Conservation (phyloP, 2,797 vertebrate species). For the Argentina silus region DNA sequence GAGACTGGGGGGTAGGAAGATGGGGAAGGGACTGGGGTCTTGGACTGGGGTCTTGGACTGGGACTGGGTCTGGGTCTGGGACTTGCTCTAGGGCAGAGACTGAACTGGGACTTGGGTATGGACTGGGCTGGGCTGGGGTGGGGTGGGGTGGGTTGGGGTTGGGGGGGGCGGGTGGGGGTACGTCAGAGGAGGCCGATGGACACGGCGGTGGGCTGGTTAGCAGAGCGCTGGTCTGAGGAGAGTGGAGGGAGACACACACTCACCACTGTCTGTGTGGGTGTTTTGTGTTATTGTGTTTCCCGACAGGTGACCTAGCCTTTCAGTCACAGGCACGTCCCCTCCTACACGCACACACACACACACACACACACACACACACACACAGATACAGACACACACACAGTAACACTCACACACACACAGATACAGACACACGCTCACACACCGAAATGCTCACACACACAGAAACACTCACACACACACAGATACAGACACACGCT, state of each 20-base stretch:
- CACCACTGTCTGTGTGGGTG: not conserved
- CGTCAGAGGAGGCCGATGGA: not conserved
- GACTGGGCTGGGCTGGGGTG: too few relatives aligned
- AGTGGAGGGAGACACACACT: too few relatives aligned
- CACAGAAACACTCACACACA: too few relatives aligned
- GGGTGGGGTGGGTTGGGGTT: not conserved
- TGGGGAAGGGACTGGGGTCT: slow-evolving; percentile 8
- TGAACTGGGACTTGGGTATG: too few relatives aligned
- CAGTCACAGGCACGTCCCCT: not conserved
- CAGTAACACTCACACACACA: too few relatives aligned
- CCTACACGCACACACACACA: too few relatives aligned
- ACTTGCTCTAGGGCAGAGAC: too few relatives aligned
- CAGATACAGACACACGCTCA: too few relatives aligned
- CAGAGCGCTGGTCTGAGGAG: too few relatives aligned
- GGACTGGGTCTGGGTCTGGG: not conserved
- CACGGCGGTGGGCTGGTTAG: not conserved
- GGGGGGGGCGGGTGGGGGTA: not conserved
- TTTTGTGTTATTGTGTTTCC: not conserved
- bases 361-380: not conserved
- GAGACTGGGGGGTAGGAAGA: not conserved
- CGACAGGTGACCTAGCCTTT: not conserved
- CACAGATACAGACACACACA: not conserved
- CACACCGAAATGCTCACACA: too few relatives aligned
- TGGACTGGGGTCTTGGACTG: not conserved
- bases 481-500: too few relatives aligned